A percentile compares a stretch with the other conserved stretches of the same genome.
Evolutionary conservation across 2,888 invertebrate species (phyloP).

Genomic region (Lymantria dispar): DNA sequence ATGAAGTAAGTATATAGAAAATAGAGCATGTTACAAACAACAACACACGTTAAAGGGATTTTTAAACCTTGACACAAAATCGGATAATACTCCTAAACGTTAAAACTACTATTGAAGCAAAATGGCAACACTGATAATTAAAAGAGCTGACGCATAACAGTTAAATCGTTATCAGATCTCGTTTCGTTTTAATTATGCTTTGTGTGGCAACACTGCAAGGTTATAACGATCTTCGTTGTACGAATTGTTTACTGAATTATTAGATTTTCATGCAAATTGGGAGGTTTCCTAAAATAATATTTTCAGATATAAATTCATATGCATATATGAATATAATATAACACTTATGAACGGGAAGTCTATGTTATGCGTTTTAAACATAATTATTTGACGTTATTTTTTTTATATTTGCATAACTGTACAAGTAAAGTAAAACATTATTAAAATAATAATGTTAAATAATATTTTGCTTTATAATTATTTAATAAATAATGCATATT

Average conservation of each 20-base stretch:
- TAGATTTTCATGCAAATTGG: conserved; percentile 3
- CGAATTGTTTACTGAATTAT: conserved; percentile 2
- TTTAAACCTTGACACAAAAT: conserved; percentile 23
- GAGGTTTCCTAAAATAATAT: no score
- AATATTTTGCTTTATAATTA: not conserved
- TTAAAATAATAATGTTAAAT: not conserved
- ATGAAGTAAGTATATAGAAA: no score
- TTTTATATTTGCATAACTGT: not conserved
- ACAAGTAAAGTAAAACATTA: not conserved
- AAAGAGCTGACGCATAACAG: conserved; percentile 30
- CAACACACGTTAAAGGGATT: not conserved
- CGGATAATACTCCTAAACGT: conserved; percentile 16
- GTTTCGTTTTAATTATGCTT: conserved; percentile 29
- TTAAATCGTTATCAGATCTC: conserved; percentile 36
- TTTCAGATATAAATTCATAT: not conserved
- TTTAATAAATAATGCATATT: no score
- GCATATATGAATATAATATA: not conserved
- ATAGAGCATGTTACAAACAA: no score
- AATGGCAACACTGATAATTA: conserved; percentile 31
- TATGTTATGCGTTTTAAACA: not conserved
- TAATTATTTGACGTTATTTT: not conserved
- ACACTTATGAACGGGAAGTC: not conserved
- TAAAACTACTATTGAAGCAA: conserved; percentile 30
- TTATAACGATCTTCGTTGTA: conserved; percentile 10
- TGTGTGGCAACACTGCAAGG: conserved; percentile 33